Evolutionary conservation across 2,797 vertebrate species (phyloP).

Genomic region (Myripristis jacobus): DNA sequence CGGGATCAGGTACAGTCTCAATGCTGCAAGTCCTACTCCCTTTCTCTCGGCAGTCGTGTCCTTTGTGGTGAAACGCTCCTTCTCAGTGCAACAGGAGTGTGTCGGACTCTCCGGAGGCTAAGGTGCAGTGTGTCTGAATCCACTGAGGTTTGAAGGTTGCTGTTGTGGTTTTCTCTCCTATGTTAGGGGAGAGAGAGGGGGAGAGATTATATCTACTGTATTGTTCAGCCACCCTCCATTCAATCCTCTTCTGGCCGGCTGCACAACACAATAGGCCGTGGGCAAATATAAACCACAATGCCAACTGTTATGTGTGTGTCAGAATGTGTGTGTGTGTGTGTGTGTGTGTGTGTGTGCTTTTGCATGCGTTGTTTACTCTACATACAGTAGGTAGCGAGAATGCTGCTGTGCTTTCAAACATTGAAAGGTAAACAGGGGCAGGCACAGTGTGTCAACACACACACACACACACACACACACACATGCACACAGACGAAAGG

Average conservation of each 20-base stretch:
- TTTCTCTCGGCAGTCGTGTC: not conserved
- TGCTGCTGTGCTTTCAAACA: constrained; percentile 59
- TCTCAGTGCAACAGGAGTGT: constrained; percentile 25
- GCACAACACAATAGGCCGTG: constrained; percentile 53
- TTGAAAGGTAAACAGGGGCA: constrained; percentile 55
- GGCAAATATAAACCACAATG: constrained; percentile 59
- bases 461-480: constrained; percentile 18
- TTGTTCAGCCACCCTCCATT: constrained; percentile 61
- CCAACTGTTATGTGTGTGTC: constrained; percentile 46
- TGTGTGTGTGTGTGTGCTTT: constrained; percentile 47
- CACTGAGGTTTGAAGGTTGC: constrained; percentile 53
- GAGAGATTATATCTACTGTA: constrained; percentile 62
- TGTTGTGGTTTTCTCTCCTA: constrained; percentile 49
- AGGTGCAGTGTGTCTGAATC: constrained; percentile 21
- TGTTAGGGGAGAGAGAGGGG: constrained; percentile 40
- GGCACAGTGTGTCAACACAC: constrained; percentile 48
- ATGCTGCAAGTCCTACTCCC: constrained; percentile 35
- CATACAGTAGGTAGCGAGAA: constrained; percentile 50
- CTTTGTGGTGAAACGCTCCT: constrained; percentile 38
- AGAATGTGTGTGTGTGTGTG: constrained; percentile 26
- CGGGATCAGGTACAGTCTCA: constrained; percentile 54
- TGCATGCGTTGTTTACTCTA: constrained; percentile 50
- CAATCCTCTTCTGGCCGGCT: constrained; percentile 53
- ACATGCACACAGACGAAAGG: constrained; percentile 29
- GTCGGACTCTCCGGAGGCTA: constrained; percentile 29